Percentiles rank a stretch among this genome's conserved stretches.
Evolutionary conservation across 92 coral and sea anemone species (phyloP).

Genomic region (Hydrozoanthus gracilis): DNA sequence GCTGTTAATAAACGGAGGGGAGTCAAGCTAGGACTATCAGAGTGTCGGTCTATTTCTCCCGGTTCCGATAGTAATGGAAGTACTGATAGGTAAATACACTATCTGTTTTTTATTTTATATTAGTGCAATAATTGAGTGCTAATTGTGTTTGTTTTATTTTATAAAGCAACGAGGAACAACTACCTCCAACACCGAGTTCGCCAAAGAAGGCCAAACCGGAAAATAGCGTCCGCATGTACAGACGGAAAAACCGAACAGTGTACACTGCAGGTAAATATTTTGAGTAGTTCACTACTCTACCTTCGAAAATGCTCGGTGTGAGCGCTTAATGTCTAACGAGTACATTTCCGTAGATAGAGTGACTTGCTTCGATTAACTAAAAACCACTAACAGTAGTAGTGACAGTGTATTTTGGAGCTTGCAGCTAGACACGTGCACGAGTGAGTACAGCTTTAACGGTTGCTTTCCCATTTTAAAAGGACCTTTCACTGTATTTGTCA

Average conservation of each 20-base stretch:
- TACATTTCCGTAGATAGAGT: no score
- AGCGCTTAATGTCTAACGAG: not conserved
- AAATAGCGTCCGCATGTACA: slow-evolving; percentile 31
- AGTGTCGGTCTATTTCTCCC: slow-evolving; percentile 24
- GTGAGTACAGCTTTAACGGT: no score
- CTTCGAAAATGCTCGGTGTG: not conserved
- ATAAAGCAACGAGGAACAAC: slow-evolving; percentile 33
- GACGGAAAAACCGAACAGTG: slow-evolving; percentile 39
- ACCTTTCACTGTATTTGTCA: no score
- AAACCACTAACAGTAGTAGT: no score
- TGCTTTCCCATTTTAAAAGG: no score
- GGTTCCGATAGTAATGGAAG: slow-evolving; percentile 37
- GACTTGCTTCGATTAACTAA: no score
- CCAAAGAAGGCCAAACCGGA: slow-evolving; percentile 42
- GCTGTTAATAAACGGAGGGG: slow-evolving; percentile 16
- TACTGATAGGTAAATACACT: slow-evolving; percentile 25
- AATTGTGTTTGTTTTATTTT: not conserved
- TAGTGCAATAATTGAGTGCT: not conserved
- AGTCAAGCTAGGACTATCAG: not conserved
- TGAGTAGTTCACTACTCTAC: not conserved
- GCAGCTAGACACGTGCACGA: no score
- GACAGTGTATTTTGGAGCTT: no score
- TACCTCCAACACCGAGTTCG: slow-evolving; percentile 20
- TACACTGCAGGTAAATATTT: slow-evolving; percentile 28
- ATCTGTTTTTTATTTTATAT: not conserved